Conservation (phyloP, 2,888 invertebrate species). For the Norana najaformis region DNA sequence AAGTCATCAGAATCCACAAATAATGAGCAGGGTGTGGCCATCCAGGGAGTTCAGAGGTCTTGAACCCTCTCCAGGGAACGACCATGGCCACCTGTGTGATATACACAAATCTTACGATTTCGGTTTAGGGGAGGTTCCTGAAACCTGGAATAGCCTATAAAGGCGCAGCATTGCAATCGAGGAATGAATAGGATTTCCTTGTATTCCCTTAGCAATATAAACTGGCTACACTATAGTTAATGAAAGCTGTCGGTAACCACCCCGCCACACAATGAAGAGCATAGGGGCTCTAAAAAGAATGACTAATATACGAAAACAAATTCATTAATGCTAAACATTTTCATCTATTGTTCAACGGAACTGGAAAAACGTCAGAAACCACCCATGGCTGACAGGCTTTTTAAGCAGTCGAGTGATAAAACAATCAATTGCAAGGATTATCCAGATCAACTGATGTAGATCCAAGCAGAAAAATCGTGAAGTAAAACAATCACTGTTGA, state of each 20-base stretch:
- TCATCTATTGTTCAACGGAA: slow-evolving; percentile 4
- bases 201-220: background rate
- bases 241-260: background rate
- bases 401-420: slow-evolving; percentile 5
- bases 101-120: background rate
- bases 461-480: background rate
- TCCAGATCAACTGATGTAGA: background rate
- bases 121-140: background rate
- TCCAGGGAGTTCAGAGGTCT: too few relatives aligned
- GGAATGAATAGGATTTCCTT: background rate
- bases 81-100: background rate
- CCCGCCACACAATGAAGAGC: background rate
- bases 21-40: too few relatives aligned
- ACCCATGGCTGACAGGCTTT: background rate
- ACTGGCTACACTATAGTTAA: background rate
- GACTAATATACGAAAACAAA: background rate
- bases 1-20: too few relatives aligned
- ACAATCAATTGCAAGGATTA: background rate
- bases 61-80: too few relatives aligned
- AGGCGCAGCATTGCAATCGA: background rate
- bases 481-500: background rate
- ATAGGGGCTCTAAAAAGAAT: background rate
- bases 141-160: background rate
- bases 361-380: background rate
- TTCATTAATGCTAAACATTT: background rate